phyloP scores from a whole-genome alignment of 2,113 vertebrate genomes.

The Oncorhynchus gorbuscha region DNA sequence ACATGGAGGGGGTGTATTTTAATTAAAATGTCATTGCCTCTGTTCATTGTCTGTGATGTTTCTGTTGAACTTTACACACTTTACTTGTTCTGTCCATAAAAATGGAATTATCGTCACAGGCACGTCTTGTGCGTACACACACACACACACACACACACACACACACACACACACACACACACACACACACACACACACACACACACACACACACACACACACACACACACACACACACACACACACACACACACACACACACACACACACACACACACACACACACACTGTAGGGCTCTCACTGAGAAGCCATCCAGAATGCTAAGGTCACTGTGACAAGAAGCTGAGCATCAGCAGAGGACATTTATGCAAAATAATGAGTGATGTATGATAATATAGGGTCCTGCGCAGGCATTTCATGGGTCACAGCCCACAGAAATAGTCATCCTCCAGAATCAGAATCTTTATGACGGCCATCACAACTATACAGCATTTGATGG shows the following conservation, averaged over 20 bases:
- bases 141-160: no score
- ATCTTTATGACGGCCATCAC: conserved; percentile 8
- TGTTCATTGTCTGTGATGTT: conserved; percentile 75
- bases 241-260: no score
- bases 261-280: not conserved
- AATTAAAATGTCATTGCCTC: conserved; percentile 76
- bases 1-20: conserved; percentile 48
- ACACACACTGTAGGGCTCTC: not conserved
- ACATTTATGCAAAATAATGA: conserved; percentile 2
- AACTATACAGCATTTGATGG: not conserved
- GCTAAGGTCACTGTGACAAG: not conserved
- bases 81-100: conserved; percentile 72
- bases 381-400: not conserved
- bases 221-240: no score
- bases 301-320: conserved; percentile 14
- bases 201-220: no score
- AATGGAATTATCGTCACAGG: conserved; percentile 63
- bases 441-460: not conserved
- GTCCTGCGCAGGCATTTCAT: not conserved
- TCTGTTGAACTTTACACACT: conserved; percentile 80
- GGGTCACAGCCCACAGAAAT: conserved; percentile 11
- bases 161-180: no score
- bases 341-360: not conserved
- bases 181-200: no score
- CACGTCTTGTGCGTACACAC: conserved; percentile 33